phyloP scores from a whole-genome alignment of 2,113 vertebrate species.

The Maylandia zebra region DNA sequence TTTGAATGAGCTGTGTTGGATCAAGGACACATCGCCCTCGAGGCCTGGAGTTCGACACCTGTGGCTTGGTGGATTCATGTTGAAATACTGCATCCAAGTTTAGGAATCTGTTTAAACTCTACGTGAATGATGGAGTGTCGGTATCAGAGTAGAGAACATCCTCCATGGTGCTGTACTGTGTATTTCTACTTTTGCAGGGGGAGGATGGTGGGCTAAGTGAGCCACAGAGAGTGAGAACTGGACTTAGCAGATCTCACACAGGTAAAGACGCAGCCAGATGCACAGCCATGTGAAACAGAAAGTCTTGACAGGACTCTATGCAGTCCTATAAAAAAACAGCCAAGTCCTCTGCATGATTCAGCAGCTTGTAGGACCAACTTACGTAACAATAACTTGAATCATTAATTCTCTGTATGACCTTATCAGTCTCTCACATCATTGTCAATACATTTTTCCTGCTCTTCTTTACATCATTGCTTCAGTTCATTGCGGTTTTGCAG shows the following conservation, averaged over 20 bases:
- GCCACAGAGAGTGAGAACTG: constrained; percentile 7
- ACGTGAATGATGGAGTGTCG: too few species aligned
- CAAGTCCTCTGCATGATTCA: background rate
- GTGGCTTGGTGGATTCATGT: background rate
- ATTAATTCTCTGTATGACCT: background rate
- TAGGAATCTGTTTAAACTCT: background rate
- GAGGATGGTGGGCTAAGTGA: constrained; percentile 22
- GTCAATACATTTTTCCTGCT: background rate
- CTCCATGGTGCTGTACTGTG: background rate
- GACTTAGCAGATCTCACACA: constrained; percentile 53
- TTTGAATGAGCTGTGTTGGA: background rate
- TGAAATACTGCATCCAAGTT: background rate
- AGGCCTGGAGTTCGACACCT: background rate
- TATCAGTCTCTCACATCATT: background rate
- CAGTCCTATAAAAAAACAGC: background rate
- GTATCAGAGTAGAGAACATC: background rate
- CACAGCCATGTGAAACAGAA: background rate
- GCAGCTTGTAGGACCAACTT: background rate
- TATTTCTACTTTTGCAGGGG: constrained; percentile 3
- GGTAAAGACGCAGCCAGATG: background rate
- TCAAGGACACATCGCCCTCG: background rate
- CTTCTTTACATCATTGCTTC: background rate
- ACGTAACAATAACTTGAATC: background rate
- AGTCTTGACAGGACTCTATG: background rate
- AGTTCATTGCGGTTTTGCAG: background rate